Percentiles rank a stretch among this genome's conserved stretches.
Evolutionary conservation across 2,113 vertebrate genomes (phyloP).

Genomic region (Carettochelys insculpta): DNA sequence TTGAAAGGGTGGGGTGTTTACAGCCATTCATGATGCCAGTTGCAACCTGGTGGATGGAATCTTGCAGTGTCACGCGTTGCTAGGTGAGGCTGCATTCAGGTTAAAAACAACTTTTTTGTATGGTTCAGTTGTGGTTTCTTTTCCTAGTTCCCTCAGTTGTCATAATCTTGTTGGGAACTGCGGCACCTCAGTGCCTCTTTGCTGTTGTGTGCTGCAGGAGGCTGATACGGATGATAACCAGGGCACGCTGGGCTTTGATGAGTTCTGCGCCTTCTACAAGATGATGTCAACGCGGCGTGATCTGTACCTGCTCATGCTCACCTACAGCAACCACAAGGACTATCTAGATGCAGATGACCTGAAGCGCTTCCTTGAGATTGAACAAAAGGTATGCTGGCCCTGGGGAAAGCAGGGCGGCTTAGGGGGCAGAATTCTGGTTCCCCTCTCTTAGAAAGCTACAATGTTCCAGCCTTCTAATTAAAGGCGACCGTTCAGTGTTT

Average conservation of each 20-base stretch:
- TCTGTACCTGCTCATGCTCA: slow-evolving; percentile 95
- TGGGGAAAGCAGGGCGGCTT: not conserved
- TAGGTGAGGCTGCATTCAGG: not conserved
- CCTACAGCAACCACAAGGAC: slow-evolving; percentile 97
- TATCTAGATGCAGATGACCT: slow-evolving; percentile 85
- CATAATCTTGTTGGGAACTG: not conserved
- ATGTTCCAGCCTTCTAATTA: not conserved
- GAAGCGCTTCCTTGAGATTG: slow-evolving; percentile 87
- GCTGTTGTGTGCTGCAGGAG: slow-evolving; percentile 75
- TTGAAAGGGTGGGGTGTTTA: not conserved
- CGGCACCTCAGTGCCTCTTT: not conserved
- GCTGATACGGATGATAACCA: slow-evolving; percentile 96
- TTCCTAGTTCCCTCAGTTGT: not conserved
- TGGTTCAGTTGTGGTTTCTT: not conserved
- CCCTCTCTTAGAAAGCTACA: not conserved
- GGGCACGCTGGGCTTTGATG: slow-evolving; percentile 92
- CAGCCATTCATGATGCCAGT: not conserved
- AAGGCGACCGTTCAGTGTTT: not conserved
- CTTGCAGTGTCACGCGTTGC: not conserved
- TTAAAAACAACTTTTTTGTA: not conserved
- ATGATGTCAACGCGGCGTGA: slow-evolving; percentile 97
- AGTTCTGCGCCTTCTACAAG: slow-evolving; percentile 98
- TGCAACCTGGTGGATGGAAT: not conserved
- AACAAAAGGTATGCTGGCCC: slow-evolving; percentile 88
- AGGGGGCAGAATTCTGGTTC: accelerated